Conservation (phyloP, 2,888 invertebrate species). For the Crossocerus cetratus region DNA sequence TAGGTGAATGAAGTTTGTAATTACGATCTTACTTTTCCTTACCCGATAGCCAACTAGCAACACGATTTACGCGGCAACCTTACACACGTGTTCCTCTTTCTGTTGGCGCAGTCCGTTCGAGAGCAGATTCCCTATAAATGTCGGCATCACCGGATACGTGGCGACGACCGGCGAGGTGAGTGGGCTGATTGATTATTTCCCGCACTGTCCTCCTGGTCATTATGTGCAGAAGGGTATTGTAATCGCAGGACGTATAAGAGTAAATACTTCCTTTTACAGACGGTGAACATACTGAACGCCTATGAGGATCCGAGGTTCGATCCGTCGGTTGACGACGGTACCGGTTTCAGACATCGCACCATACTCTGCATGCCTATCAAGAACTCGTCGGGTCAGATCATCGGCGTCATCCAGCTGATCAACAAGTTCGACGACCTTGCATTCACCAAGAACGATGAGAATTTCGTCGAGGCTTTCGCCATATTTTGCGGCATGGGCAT, state of each 20-base stretch:
- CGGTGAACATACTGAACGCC: slow-evolving; percentile 93
- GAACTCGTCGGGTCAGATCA: slow-evolving; percentile 93
- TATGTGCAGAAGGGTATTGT: neutral
- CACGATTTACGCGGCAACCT: slow-evolving; percentile 26
- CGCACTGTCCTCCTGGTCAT: slow-evolving; percentile 5
- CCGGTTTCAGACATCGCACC: slow-evolving; percentile 90
- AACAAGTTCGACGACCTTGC: slow-evolving; percentile 94
- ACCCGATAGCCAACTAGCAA: slow-evolving; percentile 29
- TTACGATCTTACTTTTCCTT: slow-evolving; percentile 36
- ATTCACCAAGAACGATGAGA: slow-evolving; percentile 97
- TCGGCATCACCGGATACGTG: slow-evolving; percentile 96
- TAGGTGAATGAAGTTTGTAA: slow-evolving; percentile 78
- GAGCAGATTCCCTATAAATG: slow-evolving; percentile 95
- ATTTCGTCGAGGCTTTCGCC: slow-evolving; percentile 97
- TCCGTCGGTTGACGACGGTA: slow-evolving; percentile 89
- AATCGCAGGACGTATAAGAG: neutral
- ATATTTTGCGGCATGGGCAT: slow-evolving; percentile 99
- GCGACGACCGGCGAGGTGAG: slow-evolving; percentile 96
- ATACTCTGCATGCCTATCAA: slow-evolving; percentile 98
- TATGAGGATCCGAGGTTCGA: slow-evolving; percentile 94
- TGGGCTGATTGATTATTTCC: slow-evolving; percentile 36
- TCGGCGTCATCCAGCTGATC: slow-evolving; percentile 94
- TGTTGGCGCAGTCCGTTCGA: slow-evolving; percentile 86
- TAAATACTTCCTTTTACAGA: slow-evolving; percentile 79
- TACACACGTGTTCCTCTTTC: slow-evolving; percentile 21